phyloP scores from a whole-genome alignment of 23 tunicate species.

The Styela plicata region DNA sequence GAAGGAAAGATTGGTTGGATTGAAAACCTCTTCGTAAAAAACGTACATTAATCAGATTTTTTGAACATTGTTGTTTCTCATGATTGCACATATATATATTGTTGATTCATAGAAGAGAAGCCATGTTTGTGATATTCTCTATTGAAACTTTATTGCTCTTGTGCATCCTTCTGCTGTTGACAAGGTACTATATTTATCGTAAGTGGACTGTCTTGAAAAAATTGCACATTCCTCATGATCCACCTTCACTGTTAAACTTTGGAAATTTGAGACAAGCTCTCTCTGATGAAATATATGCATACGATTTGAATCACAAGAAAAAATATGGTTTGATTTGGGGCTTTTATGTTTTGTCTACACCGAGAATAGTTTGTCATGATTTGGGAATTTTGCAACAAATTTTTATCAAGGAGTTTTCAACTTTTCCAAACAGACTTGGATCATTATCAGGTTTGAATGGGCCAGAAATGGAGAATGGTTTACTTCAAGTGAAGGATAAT shows the following conservation, averaged over 20 bases:
- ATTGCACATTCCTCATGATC: slow-evolving; percentile 70
- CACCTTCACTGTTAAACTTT: slow-evolving; percentile 43
- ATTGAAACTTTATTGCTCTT: slow-evolving; percentile 19
- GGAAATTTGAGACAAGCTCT: slow-evolving; percentile 25
- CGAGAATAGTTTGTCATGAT: slow-evolving; percentile 39
- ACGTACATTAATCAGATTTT: too few relatives aligned
- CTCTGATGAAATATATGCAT: too few relatives aligned
- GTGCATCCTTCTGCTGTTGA: slow-evolving; percentile 17
- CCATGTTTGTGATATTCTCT: too few relatives aligned
- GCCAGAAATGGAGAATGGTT: not conserved
- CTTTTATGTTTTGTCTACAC: slow-evolving; percentile 31
- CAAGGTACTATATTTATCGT: slow-evolving; percentile 45
- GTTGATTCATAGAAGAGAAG: too few relatives aligned
- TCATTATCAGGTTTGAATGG: not conserved
- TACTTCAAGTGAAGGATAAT: slow-evolving; percentile 26
- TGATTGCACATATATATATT: too few relatives aligned
- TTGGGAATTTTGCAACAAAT: slow-evolving; percentile 56
- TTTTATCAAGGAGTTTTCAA: slow-evolving; percentile 52
- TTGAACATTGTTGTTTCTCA: too few relatives aligned
- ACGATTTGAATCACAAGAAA: not conserved
- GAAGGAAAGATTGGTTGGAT: too few relatives aligned
- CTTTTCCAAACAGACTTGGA: slow-evolving; percentile 58
- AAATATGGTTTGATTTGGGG: slow-evolving; percentile 3
- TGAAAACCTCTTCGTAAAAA: too few relatives aligned
- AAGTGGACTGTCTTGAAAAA: slow-evolving; percentile 46